These are phyloP conservation scores for Biston betularia DNA, from an alignment of 2,888 invertebrate genomes.

Conservation along the genomic window DNA sequence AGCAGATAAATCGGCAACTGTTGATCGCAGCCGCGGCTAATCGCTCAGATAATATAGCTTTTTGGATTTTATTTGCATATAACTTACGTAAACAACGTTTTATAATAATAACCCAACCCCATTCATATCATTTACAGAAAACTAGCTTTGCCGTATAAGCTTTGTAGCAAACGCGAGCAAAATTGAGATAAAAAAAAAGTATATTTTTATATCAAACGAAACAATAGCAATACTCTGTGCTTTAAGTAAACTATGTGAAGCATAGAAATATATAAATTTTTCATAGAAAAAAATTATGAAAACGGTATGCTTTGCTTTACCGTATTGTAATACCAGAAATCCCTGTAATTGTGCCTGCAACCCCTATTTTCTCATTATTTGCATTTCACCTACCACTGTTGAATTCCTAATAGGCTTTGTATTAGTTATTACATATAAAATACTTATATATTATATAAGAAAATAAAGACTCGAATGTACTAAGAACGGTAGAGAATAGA, in stretches of 20 bases:
- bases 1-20: neutral
- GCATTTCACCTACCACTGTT: conserved; percentile 59
- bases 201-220: conserved; percentile 19
- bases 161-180: neutral
- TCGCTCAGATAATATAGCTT: neutral
- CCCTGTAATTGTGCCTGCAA: conserved; percentile 39
- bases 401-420: conserved; percentile 55
- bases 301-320: conserved; percentile 24
- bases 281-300: neutral
- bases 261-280: neutral
- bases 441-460: conserved; percentile 40
- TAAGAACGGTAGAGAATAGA: conserved; percentile 50
- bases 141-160: neutral
- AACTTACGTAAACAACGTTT: neutral
- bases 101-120: neutral
- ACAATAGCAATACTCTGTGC: conserved; percentile 13
- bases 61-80: neutral
- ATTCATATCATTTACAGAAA: neutral
- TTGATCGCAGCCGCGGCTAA: neutral
- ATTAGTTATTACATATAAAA: conserved; percentile 40
- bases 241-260: conserved; percentile 1
- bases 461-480: conserved; percentile 57
- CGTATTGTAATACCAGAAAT: conserved; percentile 15
- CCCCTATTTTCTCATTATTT: conserved; percentile 49
- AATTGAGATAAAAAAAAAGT: neutral